phyloP scores from a whole-genome alignment of 2,113 vertebrate genomes.

The Daubentonia madagascariensis region DNA sequence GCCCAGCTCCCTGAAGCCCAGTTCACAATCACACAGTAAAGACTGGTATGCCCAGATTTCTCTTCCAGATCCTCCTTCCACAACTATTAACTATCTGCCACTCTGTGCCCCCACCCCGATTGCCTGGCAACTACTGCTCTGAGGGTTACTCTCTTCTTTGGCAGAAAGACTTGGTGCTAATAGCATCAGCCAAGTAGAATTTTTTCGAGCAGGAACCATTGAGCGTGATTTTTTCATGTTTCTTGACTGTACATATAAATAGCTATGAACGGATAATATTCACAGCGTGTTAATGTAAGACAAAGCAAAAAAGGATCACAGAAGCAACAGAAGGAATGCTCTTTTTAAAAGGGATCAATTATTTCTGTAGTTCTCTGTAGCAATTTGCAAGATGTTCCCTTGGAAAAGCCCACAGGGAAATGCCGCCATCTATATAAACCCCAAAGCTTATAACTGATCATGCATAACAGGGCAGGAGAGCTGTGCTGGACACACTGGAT shows the following conservation, averaged over 20 bases:
- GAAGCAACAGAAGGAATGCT: background rate
- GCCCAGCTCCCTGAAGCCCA: background rate
- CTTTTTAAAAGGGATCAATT: conserved; percentile 10
- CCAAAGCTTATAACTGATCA: background rate
- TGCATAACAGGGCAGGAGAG: background rate
- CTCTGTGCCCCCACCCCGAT: fast-evolving
- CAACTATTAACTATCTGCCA: background rate
- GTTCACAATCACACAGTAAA: background rate
- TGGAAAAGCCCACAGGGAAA: background rate
- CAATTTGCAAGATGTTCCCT: background rate
- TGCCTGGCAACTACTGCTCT: background rate
- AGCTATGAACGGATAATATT: background rate
- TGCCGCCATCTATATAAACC: background rate
- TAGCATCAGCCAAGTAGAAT: background rate
- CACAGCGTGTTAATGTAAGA: background rate
- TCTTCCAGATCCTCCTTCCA: background rate
- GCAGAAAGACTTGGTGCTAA: background rate
- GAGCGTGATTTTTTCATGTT: background rate
- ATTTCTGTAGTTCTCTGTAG: background rate
- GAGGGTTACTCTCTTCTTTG: background rate
- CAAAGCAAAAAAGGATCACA: background rate
- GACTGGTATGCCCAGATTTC: background rate
- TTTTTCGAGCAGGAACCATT: background rate
- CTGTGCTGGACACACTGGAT: background rate
- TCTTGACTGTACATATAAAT: background rate